phyloP scores from a whole-genome alignment of 2,113 vertebrate genomes.

The Stigmatopora nigra region DNA sequence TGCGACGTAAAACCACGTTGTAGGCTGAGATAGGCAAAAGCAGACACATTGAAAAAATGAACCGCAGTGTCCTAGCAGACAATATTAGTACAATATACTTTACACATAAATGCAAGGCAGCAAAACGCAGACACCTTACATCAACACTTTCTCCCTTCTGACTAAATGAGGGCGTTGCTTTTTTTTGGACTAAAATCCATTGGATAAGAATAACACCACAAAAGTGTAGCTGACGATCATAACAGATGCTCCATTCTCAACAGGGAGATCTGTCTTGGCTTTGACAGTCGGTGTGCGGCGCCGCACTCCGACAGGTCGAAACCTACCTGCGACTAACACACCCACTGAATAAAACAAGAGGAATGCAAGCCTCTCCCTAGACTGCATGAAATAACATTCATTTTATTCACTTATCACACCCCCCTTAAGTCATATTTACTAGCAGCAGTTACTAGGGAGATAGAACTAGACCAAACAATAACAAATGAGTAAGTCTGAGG shows the following conservation, averaged over 20 bases:
- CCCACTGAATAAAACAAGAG: slow-evolving; percentile 43
- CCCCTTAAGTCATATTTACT: slow-evolving; percentile 21
- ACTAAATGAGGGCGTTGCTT: slow-evolving; percentile 21
- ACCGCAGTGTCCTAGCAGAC: neutral
- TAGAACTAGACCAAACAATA: slow-evolving; percentile 48
- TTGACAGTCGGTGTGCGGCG: slow-evolving; percentile 27
- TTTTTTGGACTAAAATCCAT: slow-evolving; percentile 23
- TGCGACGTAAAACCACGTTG: slow-evolving; percentile 23
- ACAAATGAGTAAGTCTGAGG: slow-evolving; percentile 31
- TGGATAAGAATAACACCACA: slow-evolving; percentile 15
- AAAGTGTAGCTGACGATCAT: slow-evolving; percentile 39
- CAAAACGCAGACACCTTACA: slow-evolving; percentile 22
- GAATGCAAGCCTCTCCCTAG: slow-evolving; percentile 53
- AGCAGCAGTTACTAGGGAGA: slow-evolving; percentile 45
- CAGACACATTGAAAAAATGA: neutral
- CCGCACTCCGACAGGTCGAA: slow-evolving; percentile 26
- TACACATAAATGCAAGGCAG: slow-evolving; percentile 17
- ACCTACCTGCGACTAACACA: slow-evolving; percentile 56
- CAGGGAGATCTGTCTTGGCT: slow-evolving; percentile 18
- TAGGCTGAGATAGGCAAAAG: slow-evolving; percentile 6
- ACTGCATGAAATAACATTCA: slow-evolving; percentile 40
- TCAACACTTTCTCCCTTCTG: slow-evolving; percentile 15
- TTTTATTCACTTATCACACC: slow-evolving; percentile 46
- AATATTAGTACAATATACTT: slow-evolving; percentile 3
- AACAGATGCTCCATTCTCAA: slow-evolving; percentile 34